Evolutionary conservation across 2,797 vertebrate genomes (phyloP), one percentile per base, ranked within the genome.

Genomic region (Myotis findleyi): DNA sequence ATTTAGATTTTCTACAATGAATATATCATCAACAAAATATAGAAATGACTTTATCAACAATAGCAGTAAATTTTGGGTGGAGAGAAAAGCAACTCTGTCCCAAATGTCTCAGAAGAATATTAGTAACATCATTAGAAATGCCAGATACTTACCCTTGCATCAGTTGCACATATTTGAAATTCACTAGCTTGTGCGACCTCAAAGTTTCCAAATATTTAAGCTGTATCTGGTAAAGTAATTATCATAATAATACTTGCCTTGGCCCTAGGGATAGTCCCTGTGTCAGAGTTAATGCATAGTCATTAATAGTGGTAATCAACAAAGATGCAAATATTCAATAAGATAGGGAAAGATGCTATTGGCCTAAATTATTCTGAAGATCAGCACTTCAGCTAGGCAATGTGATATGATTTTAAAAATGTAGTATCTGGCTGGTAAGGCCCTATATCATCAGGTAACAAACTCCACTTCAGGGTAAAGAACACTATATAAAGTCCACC

Each of bases 291-390:
- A 93, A 89, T 83, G 8, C 20, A 80, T 68, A 92, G 36, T 57
- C 11, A 73, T 57, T 96, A 81, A 71, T 75, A 91, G 93, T 68
- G n/a, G 33, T 89, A 89, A 94, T 72, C 55, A 27, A 75, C 27
- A 89, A 89, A 84, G 69, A 93, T 66, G n/a, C 2, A 83, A 89
- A 87, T 80, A 87, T 47, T 59, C 21, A 72, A n/a, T 66, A 81
- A 25, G 4, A 7, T 66, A 81, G 30, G 4, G 18, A 33, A 51
- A 87, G 75, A 75, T 57, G 17, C 53, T 79, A 87, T 55, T 76
- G 18, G 20, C 38, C 36, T 81, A 80, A 87, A 85, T 87, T n/a
- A 77, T 89, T 86, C 59, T 82, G 27, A 89, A 86, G 30, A 53
- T 83, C 14, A 87, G 6, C 27, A 93, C 72, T 12, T 79, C 59